phyloP scores from a whole-genome alignment of 1,140 invertebrate species.

The Aporrectodea caliginosa region DNA sequence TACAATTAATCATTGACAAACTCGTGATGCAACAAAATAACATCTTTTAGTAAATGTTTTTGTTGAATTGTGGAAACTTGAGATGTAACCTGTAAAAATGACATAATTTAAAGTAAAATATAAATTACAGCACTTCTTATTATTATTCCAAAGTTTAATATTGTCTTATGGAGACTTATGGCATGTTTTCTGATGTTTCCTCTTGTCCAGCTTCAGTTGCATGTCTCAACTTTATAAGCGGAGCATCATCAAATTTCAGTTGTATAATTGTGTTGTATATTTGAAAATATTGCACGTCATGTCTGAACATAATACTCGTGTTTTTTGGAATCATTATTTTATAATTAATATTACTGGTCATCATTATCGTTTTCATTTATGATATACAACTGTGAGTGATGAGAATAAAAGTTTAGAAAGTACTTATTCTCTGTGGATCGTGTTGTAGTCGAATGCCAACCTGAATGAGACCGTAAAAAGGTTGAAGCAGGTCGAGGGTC shows the following conservation, averaged over 20 bases:
- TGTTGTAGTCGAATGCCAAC: constrained; percentile 28
- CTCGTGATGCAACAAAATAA: not conserved
- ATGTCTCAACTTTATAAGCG: no score
- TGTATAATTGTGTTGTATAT: not conserved
- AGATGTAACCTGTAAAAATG: no score
- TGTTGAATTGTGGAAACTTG: no score
- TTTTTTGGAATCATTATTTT: not conserved
- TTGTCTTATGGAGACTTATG: no score
- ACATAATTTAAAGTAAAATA: not conserved
- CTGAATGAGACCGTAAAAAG: constrained; percentile 40
- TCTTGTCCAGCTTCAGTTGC: no score
- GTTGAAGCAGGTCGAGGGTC: constrained; percentile 52
- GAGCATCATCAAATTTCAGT: no score
- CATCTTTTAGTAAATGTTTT: not conserved
- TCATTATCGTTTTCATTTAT: not conserved
- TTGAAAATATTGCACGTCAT: not conserved
- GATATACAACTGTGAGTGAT: no score
- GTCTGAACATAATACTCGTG: not conserved
- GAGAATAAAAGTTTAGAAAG: no score
- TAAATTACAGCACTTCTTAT: not conserved
- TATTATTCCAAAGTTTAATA: not conserved
- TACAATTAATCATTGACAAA: not conserved
- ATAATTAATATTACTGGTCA: no score
- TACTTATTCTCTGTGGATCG: no score
- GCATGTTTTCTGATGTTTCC: no score